Evolutionary conservation across 2,888 invertebrate genomes (phyloP), one percentile per base, ranked within the genome.

Genomic region (Ophion slaviceki): DNA sequence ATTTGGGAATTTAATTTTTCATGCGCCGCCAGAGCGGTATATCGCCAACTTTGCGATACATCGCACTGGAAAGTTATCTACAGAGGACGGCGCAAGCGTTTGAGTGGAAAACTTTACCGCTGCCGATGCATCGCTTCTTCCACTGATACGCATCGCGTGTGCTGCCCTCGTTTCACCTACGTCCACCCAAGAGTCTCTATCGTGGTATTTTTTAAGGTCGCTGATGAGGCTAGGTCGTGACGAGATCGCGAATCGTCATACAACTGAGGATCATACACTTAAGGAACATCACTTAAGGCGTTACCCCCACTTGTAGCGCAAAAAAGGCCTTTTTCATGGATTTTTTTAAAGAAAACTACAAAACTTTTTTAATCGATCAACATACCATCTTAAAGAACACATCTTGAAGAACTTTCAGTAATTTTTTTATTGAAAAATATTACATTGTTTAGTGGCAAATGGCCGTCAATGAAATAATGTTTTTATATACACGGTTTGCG

Each of bases 61-160:
- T 71, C 71, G n/a, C 53, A 53, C 3, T 45, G 8, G 7, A 24
- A 36, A 47, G n/a, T 28, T 66, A 70, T 70, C 32, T 32, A 17
- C 20, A 67, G 20, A 14, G 62, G 17, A n/a, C n/a, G 59, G 40
- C n/a, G 36, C 74, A 74, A 68, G 70, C 64, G 84, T 70, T 80
- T 70, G 71, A 76, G 70, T 75, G 47, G 70, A 76, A 80, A 84
- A 84, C 40, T 84, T 84, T 80, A 10, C 57, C 57, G 57, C 61
- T 80, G 47, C 36, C 70, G 40, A 57, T 57, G 75, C 57, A 74
- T 62, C 24, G 64, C 57, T 45, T 66, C 66, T 40, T 72, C 53
- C 24, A 17, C 64, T 53, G 45, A 14, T 74, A 24, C 5, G 20
- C 8, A 53, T 59, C 59, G 20, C n/a, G 24, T 14, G 59, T 36